Evolutionary conservation across 1,140 invertebrate genomes (phyloP).

Genomic region (Nephila pilipes): DNA sequence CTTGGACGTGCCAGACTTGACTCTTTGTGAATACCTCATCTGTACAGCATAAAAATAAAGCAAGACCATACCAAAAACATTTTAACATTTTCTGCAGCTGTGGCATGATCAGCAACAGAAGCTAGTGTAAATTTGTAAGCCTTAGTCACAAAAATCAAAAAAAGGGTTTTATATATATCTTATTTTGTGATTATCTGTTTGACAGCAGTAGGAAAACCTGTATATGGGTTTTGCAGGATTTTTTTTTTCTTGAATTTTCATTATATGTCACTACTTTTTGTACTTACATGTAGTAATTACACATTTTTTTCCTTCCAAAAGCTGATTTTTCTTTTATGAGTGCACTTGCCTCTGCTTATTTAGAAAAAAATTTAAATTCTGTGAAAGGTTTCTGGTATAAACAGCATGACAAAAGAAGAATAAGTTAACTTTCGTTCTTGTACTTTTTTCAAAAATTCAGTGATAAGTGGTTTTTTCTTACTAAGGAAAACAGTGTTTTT

Average conservation of each 20-base stretch:
- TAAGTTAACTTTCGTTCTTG: too few relatives aligned
- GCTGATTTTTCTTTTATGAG: too few relatives aligned
- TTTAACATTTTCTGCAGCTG: background rate
- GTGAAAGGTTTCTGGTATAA: too few relatives aligned
- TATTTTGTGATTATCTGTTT: background rate
- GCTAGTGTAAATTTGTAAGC: background rate
- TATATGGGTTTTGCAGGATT: background rate
- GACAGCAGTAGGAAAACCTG: background rate
- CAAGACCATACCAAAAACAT: constrained; percentile 62
- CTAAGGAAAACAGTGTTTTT: too few relatives aligned
- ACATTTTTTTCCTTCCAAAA: too few relatives aligned
- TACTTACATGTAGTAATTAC: too few relatives aligned
- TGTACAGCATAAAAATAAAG: constrained; percentile 41
- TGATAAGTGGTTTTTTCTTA: too few relatives aligned
- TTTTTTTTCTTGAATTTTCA: background rate
- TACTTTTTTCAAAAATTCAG: too few relatives aligned
- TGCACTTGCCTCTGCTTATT: too few relatives aligned
- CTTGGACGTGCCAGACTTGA: constrained; percentile 54
- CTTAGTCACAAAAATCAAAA: constrained; percentile 29
- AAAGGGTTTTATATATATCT: background rate
- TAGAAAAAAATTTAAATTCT: too few relatives aligned
- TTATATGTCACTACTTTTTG: background rate
- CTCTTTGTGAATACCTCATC: constrained; percentile 69
- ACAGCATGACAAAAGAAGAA: too few relatives aligned
- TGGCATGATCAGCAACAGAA: background rate